Evolutionary conservation across 1,140 invertebrate genomes (phyloP).

Genomic region (Caenorhabditis tropicalis): DNA sequence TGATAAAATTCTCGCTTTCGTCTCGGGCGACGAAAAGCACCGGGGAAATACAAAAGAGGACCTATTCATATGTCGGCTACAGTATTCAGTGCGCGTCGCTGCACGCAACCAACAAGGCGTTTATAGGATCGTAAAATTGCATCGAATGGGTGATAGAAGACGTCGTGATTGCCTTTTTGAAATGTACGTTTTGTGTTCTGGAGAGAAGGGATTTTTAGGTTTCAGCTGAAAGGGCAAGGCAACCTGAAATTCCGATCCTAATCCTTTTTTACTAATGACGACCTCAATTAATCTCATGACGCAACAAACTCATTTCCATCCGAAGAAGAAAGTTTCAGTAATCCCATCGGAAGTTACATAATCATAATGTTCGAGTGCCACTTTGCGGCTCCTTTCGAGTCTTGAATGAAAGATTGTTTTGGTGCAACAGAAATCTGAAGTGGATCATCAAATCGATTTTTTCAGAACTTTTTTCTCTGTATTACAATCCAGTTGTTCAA

Average conservation of each 20-base stretch:
- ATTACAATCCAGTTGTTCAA: too few species aligned
- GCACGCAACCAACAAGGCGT: background rate
- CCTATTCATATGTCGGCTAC: background rate
- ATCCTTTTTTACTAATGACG: too few species aligned
- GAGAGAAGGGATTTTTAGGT: background rate
- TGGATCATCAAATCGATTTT: too few species aligned
- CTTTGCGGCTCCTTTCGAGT: slow-evolving; percentile 12
- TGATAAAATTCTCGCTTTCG: background rate
- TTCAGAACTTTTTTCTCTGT: too few species aligned
- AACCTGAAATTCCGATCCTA: too few species aligned
- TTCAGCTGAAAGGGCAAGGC: background rate
- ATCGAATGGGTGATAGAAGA: background rate
- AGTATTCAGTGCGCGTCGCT: background rate
- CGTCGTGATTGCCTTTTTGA: slow-evolving; percentile 6
- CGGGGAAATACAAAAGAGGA: background rate
- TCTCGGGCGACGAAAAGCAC: background rate
- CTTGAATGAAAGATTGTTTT: too few species aligned
- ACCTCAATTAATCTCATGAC: too few species aligned
- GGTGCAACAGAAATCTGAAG: too few species aligned
- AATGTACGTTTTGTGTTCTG: background rate
- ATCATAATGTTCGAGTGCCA: background rate
- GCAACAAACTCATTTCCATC: background rate
- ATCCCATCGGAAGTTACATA: background rate
- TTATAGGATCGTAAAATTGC: slow-evolving; percentile 18
- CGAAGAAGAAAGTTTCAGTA: background rate